Base-by-base conservation (phyloP, 2,113 vertebrate species). In the Dromiciops gliroides region DNA sequence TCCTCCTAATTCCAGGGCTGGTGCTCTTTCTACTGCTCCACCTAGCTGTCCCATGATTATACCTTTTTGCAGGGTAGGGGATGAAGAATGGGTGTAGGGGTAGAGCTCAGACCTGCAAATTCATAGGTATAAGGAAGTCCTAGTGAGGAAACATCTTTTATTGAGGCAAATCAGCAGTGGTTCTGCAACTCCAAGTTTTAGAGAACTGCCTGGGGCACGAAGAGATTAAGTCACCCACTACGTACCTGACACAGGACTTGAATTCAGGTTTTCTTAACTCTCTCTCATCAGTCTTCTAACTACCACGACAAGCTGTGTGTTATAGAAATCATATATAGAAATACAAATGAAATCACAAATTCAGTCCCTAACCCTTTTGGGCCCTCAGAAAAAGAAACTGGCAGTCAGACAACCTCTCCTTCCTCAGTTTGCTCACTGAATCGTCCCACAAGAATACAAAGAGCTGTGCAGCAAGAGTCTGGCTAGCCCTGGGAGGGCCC, bases 351-450 rank as follows among this genome's bases (percentile, higher is more conserved):
- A 75, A n/a, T 75, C n/a, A 22, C 7, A 44, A 83, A 8, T 83
- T 44, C 67, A 83, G n/a, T 8, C 16, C 67, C 67, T 44, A 44
- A 7, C 16, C 47, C 47, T 91, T 44, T 83, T 47, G 1, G 49
- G 51, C 56, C n/a, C 89, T 88, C 49, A 44, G 88, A 96, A 50
- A 51, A 51, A 95, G 83, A 89, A 28, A 44, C 56, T 50, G 51
- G 37, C 50, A 50, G 16, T 31, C 53, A 3, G 8, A 2, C 49
- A 91, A 95, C 37, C 37, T n/a, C 48, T 49, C 52, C 88, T 28
- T 91, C n/a, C 37, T 92, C 51, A 26, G 19, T 23, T 0, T 31
- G 75, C 19, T 93, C 75, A 37, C 22, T 9, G 44, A 94, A 91
- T 92, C 48, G 50, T 56, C 50, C 26, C 49, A 23, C 92, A 89